Evolutionary conservation across 1,140 invertebrate species (phyloP), one percentile per base, ranked within the genome.

Genomic region (Centruroides vittatus): DNA sequence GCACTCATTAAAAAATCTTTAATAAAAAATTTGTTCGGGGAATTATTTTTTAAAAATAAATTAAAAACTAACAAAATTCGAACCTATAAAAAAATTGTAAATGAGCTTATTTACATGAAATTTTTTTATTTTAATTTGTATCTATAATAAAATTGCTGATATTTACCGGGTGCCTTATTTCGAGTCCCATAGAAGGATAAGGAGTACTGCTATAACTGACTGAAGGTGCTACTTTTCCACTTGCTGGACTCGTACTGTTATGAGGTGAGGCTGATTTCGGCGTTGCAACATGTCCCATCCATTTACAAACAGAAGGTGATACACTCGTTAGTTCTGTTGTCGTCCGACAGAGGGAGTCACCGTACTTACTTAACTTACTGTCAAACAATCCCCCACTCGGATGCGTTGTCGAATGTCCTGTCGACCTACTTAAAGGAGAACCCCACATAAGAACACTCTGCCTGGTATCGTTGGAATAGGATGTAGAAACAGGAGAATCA

Each of bases 371-470:
- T 46, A 58, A 55, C 58, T 63, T 64, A n/a, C 54, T 23, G 35
- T 62, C 61, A 59, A 62, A 62, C 55, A 62, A 59, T 11, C 57
- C 59, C 11, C 57, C 51, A 10, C 41, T 41, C 41, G 41, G 41
- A n/a, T 13, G 12, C n/a, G 62, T 60, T 58, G 52, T 63, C 12
- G 47, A 50, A 35, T 60, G 59, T 50, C 62, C 58, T 51, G 55
- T 35, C 35, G 56, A 62, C 49, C 51, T 51, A 41, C 59, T 57
- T 12, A 59, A 23, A 35, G 55, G 54, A 7, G 62, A 60, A 56
- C 71, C 71, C 72, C 72, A 73, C 72, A 73, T 73, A 41, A 73
- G 70, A 11, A 73, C 72, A 34, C 71, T 73, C 61, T 73, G 72
- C 23, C 72, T 66, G 36, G 70, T 70, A 34, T 66, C 66, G 59